These are phyloP conservation scores for Drosophila sucinea DNA, from an alignment of 1,140 invertebrate species.

Conservation along the genomic window DNA sequence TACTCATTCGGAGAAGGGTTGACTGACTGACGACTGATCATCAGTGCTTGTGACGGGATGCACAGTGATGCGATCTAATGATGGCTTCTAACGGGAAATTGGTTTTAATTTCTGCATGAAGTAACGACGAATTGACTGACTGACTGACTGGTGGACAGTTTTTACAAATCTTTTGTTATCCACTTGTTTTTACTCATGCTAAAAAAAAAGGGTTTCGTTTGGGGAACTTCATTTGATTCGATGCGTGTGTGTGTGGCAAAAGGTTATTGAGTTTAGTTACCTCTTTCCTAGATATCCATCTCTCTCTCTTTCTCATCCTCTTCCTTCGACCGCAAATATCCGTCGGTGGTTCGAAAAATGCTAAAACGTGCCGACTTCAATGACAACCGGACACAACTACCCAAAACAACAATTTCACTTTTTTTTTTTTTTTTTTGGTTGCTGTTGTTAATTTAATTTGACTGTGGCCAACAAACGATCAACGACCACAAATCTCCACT, in stretches of 20 bases:
- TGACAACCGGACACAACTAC: conserved; percentile 63
- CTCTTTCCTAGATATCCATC: neutral
- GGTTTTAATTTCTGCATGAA: conserved; percentile 8
- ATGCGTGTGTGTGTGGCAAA: neutral
- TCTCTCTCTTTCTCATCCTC: conserved; percentile 24
- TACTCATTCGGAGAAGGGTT: neutral
- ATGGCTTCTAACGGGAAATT: conserved; percentile 40
- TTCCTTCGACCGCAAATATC: conserved; percentile 69
- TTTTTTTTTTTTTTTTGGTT: conserved; percentile 33
- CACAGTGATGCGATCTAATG: conserved; percentile 10
- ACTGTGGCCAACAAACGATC: conserved; percentile 64
- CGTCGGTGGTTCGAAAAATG: conserved; percentile 40
- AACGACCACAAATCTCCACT: conserved; percentile 29
- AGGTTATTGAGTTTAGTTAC: conserved; percentile 19
- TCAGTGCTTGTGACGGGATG: neutral
- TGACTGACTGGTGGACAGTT: conserved; percentile 1
- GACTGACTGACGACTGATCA: conserved; percentile 3
- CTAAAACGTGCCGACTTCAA: conserved; percentile 49
- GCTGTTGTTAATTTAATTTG: conserved; percentile 74
- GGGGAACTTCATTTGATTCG: neutral
- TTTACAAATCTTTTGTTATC: neutral
- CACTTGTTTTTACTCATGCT: neutral
- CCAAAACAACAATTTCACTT: conserved; percentile 73
- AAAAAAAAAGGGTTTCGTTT: neutral
- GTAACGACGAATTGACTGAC: neutral